phyloP scores from a whole-genome alignment of 2,113 vertebrate genomes.

The Istiophorus platypterus region DNA sequence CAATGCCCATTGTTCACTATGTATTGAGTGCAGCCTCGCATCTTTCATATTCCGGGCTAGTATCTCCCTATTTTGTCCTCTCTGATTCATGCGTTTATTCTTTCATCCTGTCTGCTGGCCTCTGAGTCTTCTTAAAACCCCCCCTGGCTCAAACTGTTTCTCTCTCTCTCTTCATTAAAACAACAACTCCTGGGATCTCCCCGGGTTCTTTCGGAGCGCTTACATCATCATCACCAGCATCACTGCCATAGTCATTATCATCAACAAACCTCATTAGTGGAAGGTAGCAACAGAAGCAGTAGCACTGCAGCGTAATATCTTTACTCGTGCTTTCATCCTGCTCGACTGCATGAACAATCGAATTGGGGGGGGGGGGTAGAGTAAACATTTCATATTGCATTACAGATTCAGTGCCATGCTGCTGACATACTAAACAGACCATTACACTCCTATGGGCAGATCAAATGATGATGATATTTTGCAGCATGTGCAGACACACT shows the following conservation, averaged over 20 bases:
- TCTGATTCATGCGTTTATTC: conserved; percentile 56
- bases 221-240: conserved; percentile 73
- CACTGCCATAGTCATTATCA: conserved; percentile 63
- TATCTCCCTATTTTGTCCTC: conserved; percentile 51
- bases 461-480: conserved; percentile 55
- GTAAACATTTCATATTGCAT: conserved; percentile 68
- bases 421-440: conserved; percentile 70
- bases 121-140: conserved; percentile 21
- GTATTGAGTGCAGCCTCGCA: conserved; percentile 49
- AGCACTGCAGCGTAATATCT: conserved; percentile 37
- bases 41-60: conserved; percentile 64
- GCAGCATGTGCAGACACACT: conserved; percentile 28
- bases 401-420: conserved; percentile 52
- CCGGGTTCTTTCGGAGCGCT: conserved; percentile 74
- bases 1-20: conserved; percentile 65
- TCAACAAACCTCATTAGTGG: conserved; percentile 71
- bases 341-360: conserved; percentile 55
- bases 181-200: conserved; percentile 73
- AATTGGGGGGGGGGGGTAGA: conserved; percentile 33
- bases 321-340: conserved; percentile 43
- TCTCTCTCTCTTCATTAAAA: conserved; percentile 66
- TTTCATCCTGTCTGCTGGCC: conserved; percentile 54
- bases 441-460: conserved; percentile 60
- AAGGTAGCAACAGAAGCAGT: conserved; percentile 55
- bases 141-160: conserved; percentile 31